phyloP scores from a whole-genome alignment of 2,113 vertebrate genomes.

The Mastomys natalensis region DNA sequence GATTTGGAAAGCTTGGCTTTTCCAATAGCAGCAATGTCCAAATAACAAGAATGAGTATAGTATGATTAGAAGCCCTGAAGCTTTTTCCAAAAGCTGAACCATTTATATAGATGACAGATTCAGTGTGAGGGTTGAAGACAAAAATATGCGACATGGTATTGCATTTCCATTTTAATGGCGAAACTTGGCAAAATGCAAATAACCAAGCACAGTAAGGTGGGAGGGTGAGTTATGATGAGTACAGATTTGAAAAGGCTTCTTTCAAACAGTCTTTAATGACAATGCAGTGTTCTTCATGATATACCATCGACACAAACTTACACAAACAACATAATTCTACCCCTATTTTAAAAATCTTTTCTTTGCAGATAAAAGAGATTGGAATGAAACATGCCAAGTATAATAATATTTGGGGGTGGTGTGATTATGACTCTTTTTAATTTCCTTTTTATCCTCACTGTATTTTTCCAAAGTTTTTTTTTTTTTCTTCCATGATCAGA shows the following conservation, averaged over 20 bases:
- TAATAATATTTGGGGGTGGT: not conserved
- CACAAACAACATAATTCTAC: slow-evolving; percentile 15
- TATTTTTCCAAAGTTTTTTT: slow-evolving; percentile 42
- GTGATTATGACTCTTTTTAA: slow-evolving; percentile 45
- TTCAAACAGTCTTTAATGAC: slow-evolving; percentile 38
- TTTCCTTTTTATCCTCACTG: slow-evolving; percentile 57
- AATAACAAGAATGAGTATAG: not conserved
- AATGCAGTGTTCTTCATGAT: slow-evolving; percentile 19
- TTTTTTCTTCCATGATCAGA: slow-evolving; percentile 3
- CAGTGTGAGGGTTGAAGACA: not conserved
- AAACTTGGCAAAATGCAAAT: slow-evolving; percentile 36
- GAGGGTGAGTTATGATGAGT: not conserved
- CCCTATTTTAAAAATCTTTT: not conserved
- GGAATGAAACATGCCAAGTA: slow-evolving; percentile 10
- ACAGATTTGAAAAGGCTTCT: not conserved
- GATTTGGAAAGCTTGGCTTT: not conserved
- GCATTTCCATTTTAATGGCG: not conserved
- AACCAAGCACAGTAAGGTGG: not conserved
- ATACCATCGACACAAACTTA: slow-evolving; percentile 20
- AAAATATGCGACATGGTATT: not conserved
- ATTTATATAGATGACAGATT: slow-evolving; percentile 7
- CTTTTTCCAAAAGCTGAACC: not conserved
- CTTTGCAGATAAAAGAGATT: slow-evolving; percentile 41
- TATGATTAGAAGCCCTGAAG: not conserved
- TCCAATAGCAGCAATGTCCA: not conserved